A percentile compares a stretch with the other conserved stretches of the same genome.
Evolutionary conservation across 2,797 vertebrate species (phyloP).

Genomic region (Microcaecilia unicolor): DNA sequence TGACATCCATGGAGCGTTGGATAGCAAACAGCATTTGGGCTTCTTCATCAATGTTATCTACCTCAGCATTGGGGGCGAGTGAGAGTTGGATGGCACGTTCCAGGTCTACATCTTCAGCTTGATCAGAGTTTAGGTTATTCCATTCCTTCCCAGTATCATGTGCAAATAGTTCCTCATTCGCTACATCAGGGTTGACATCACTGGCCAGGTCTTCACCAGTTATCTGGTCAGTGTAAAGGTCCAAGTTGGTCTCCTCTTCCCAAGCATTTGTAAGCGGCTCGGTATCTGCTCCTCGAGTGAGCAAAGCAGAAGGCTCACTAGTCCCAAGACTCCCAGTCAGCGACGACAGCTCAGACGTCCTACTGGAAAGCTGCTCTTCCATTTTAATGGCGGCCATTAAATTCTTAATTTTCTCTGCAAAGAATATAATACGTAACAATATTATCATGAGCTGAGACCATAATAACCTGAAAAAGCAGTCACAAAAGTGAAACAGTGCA

Average conservation of each 20-base stretch:
- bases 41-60: constrained; percentile 53
- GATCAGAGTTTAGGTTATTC: background rate
- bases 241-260: background rate
- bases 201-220: accelerated
- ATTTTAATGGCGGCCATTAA: constrained; percentile 18
- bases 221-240: constrained; percentile 15
- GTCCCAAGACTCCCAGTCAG: accelerated
- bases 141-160: background rate
- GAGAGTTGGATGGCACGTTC: background rate
- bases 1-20: constrained; percentile 21
- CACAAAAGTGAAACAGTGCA: no score
- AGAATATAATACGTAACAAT: no score
- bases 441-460: no score
- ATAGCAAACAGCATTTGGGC: constrained; percentile 52
- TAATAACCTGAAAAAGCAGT: no score
- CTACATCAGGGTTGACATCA: no score
- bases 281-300: accelerated
- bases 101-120: accelerated
- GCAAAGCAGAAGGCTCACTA: no score
- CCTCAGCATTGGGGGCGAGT: background rate
- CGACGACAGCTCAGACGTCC: accelerated
- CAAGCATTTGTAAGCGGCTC: background rate
- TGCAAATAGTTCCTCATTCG: background rate
- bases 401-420: constrained; percentile 31
- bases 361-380: no score